These are phyloP conservation scores for Bimastos eiseni DNA, from an alignment of 2,888 invertebrate genomes.

Conservation along the genomic window DNA sequence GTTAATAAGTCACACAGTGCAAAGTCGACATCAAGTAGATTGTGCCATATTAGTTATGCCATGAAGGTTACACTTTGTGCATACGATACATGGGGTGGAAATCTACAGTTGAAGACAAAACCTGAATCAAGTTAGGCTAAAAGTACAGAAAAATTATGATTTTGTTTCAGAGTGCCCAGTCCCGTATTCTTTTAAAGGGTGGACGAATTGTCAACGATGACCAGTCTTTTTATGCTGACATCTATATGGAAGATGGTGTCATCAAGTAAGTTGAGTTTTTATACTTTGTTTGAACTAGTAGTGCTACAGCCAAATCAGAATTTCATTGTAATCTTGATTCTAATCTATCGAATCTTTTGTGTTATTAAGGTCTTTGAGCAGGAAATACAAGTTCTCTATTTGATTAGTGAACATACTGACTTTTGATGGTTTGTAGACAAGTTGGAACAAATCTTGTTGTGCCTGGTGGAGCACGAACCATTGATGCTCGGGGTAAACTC, in stretches of 20 bases:
- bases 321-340: neutral
- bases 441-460: slow-evolving; percentile 69
- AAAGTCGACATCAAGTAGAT: neutral
- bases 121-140: neutral
- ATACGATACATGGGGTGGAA: neutral
- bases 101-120: neutral
- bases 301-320: neutral
- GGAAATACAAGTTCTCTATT: neutral
- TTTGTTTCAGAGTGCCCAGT: slow-evolving; percentile 38
- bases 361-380: neutral
- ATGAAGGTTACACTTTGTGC: too few species aligned
- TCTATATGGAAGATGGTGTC: slow-evolving; percentile 94
- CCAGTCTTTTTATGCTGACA: slow-evolving; percentile 81
- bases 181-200: slow-evolving; percentile 82
- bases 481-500: slow-evolving; percentile 89
- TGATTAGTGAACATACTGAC: neutral
- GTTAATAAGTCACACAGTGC: neutral
- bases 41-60: neutral
- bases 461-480: slow-evolving; percentile 87
- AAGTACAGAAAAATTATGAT: neutral
- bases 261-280: slow-evolving; percentile 76
- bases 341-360: neutral
- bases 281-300: neutral
- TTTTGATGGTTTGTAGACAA: slow-evolving; percentile 68
- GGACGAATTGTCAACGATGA: slow-evolving; percentile 95